Percentiles rank a stretch among this genome's conserved stretches.
These are phyloP conservation scores for Eubucco bourcierii DNA, from an alignment of 2,113 vertebrate genomes.

Conservation along the genomic window DNA sequence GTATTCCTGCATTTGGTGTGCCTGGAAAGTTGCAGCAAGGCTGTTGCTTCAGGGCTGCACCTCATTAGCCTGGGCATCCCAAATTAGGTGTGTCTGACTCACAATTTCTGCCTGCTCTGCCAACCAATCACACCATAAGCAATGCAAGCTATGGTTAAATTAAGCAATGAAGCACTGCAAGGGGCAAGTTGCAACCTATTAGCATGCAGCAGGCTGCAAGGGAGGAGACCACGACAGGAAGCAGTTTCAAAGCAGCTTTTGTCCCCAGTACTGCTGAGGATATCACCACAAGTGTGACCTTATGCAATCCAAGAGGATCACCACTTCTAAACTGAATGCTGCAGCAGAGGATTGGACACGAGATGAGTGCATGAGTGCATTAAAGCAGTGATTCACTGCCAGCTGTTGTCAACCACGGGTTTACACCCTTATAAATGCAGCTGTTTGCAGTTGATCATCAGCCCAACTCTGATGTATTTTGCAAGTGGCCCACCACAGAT, in stretches of 20 bases:
- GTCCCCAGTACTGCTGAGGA: background rate
- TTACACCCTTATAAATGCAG: background rate
- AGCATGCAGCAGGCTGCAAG: background rate
- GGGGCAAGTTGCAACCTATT: constrained; percentile 31
- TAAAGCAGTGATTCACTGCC: background rate
- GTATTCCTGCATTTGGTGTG: background rate
- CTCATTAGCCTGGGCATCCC: constrained; percentile 39
- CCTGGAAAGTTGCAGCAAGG: constrained; percentile 44
- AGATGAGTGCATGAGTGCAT: background rate
- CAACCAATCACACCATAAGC: constrained; percentile 57
- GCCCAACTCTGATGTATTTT: background rate
- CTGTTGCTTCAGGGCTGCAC: constrained; percentile 47
- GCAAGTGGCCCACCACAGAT: background rate
- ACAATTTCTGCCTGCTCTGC: constrained; percentile 62
- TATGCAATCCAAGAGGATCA: background rate
- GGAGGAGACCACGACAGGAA: constrained; percentile 25
- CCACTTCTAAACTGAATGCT: background rate
- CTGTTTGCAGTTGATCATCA: background rate
- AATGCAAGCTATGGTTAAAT: constrained; percentile 47
- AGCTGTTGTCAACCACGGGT: background rate
- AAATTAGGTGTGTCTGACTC: constrained; percentile 70
- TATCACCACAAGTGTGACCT: background rate
- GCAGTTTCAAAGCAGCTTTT: background rate
- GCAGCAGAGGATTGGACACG: background rate
- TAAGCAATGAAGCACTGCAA: constrained; percentile 50